phyloP scores from a whole-genome alignment of 2,797 vertebrate species.

The Tinamus major region DNA sequence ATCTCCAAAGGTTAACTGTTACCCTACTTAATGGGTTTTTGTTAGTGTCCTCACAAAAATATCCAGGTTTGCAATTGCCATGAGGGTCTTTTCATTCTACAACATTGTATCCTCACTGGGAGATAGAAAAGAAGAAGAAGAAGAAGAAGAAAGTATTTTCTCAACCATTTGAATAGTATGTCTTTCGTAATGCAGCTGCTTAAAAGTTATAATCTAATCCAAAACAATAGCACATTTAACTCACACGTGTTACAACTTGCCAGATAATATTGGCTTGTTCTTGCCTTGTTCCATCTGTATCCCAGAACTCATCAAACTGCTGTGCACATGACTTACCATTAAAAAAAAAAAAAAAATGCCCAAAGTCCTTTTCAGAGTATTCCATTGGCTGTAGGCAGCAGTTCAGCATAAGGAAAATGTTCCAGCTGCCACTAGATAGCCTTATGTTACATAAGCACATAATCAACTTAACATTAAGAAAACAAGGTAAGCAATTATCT shows the following conservation, averaged over 20 bases:
- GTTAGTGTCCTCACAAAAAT: background rate
- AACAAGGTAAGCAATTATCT: conserved; percentile 23
- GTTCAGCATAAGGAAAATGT: background rate
- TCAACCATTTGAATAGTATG: background rate
- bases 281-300: background rate
- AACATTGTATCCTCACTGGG: background rate
- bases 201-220: background rate
- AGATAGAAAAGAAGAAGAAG: too few relatives aligned
- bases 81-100: background rate
- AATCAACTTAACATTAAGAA: conserved; percentile 54
- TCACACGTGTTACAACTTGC: background rate
- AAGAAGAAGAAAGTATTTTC: accelerated
- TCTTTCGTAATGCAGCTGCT: background rate
- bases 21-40: background rate
- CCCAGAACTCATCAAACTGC: background rate
- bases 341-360: background rate
- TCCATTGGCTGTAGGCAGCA: background rate
- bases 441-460: conserved; percentile 41
- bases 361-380: background rate
- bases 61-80: background rate
- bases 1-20: background rate
- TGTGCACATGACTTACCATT: accelerated
- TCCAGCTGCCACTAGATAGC: background rate
- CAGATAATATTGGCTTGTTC: too few relatives aligned
- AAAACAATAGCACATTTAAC: background rate